Base-by-base conservation (phyloP, 2,888 invertebrate species). In the Lithodes maja region DNA sequence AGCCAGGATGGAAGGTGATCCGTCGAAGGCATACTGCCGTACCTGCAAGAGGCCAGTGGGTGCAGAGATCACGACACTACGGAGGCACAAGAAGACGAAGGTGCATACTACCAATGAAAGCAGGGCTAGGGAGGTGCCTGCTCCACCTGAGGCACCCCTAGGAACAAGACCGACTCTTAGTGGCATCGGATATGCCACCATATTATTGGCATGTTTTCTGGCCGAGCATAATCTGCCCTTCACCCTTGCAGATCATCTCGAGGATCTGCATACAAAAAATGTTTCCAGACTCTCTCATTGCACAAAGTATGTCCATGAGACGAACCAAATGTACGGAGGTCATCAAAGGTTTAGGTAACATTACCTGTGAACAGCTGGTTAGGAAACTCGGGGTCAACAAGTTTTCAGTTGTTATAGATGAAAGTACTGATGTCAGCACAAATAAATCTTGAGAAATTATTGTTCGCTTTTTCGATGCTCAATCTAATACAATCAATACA, bases 241-340 rank as follows among this genome's bases (percentile, higher is more conserved):
- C 49, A 1, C 9, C 3, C 68, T 54, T 50, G 86, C 71, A 0
- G 86, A 86, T 15, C 86, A 86, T 71, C n/a, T 86, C 53, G 33
- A 15, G 15, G 80, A 79, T 1, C 33, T 86, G 1, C 80, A 52
- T 33, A 79, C 33, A 80, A 15, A 53, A 15, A 9, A 80, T 86
- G 86, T 86, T 86, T 68, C 86, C 86, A 1, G 80, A 86, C 17
- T 86, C 80, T 1, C 71, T 69, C 54, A 86, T 80, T 86, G 80
- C 86, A 0, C 86, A 69, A n/a, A 71, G 71, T n/a, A 15, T 79
- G 71, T 12, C 3, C 9, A 69, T 86, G 79, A 86, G 80, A 15
- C 68, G 17, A 17, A 86, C 80, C 2, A 79, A 80, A 50, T 86
- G 86, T 15, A 86, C 80, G 33, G 86, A 86, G 9, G 15, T 80